Conservation (phyloP, 2,888 invertebrate genomes). For the Heliconius ismenius region DNA sequence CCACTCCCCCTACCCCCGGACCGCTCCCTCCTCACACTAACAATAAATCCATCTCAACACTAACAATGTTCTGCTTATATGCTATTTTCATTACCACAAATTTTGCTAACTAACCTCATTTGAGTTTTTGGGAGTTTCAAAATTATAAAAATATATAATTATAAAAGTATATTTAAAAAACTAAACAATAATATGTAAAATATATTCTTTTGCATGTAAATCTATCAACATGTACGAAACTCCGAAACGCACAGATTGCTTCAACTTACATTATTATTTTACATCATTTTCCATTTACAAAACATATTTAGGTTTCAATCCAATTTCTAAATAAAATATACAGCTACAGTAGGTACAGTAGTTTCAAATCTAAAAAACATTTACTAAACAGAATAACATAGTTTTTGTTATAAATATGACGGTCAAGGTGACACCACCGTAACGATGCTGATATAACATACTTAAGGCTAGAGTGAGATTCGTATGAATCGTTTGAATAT, state of each 20-base stretch:
- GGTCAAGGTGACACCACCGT: too few relatives aligned
- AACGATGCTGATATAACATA: too few relatives aligned
- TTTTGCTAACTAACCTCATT: not conserved
- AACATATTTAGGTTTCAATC: not conserved
- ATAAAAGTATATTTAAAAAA: too few relatives aligned
- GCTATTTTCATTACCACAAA: slow-evolving; percentile 4
- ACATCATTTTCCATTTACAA: not conserved
- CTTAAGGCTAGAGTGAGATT: too few relatives aligned
- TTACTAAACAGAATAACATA: too few relatives aligned
- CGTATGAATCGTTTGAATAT: too few relatives aligned
- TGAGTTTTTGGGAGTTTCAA: not conserved
- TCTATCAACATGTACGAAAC: not conserved
- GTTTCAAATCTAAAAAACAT: too few relatives aligned
- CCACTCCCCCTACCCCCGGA: not conserved
- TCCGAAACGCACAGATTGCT: slow-evolving; percentile 4
- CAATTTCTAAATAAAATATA: not conserved
- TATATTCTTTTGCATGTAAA: not conserved
- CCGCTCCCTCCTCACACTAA: slow-evolving; percentile 18
- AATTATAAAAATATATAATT: not conserved
- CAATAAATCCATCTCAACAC: slow-evolving; percentile 29
- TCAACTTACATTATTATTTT: not conserved
- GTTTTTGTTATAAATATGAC: too few relatives aligned
- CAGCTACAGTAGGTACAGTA: too few relatives aligned
- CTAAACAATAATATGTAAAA: not conserved
- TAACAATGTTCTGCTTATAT: slow-evolving; percentile 15